phyloP scores from a whole-genome alignment of 2,113 vertebrate species.

The Channa argus region DNA sequence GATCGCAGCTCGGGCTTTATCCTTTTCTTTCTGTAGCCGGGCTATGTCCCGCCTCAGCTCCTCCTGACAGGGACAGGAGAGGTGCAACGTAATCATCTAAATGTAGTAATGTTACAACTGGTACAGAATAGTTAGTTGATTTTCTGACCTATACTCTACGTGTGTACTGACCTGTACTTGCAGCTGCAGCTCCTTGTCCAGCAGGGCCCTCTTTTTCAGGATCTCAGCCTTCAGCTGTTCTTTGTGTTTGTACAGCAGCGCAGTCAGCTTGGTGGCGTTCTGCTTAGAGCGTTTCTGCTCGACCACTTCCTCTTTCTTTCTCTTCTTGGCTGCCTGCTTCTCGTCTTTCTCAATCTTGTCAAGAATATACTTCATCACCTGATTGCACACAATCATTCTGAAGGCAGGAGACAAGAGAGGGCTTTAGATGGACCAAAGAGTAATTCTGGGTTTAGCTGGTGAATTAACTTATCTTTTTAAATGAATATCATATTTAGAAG shows the following conservation, averaged over 20 bases:
- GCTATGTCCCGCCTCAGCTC: conserved; percentile 92
- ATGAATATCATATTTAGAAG: too few relatives aligned
- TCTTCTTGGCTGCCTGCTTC: conserved; percentile 96
- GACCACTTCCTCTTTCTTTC: conserved; percentile 95
- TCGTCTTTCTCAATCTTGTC: conserved; percentile 99
- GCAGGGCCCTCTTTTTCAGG: conserved; percentile 94
- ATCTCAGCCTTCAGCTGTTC: conserved; percentile 98
- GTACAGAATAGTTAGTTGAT: too few relatives aligned
- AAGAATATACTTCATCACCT: conserved; percentile 98
- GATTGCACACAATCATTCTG: conserved; percentile 99
- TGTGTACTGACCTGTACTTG: conserved; percentile 91
- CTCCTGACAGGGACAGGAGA: conserved; percentile 83
- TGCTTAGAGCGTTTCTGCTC: conserved; percentile 97
- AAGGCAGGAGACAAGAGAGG: neutral
- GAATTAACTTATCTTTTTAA: too few relatives aligned
- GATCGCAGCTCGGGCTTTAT: conserved; percentile 87
- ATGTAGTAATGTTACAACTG: too few relatives aligned
- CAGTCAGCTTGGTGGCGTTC: conserved; percentile 94
- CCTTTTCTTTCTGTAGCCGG: conserved; percentile 92
- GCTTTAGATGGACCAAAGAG: neutral
- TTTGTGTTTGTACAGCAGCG: conserved; percentile 97
- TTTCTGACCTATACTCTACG: neutral
- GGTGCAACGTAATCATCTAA: too few relatives aligned
- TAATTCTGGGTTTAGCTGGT: too few relatives aligned
- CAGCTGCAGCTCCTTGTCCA: conserved; percentile 97